Percentiles rank a stretch among this genome's conserved stretches.
These are phyloP conservation scores for Ophiothrix spiculata DNA, from an alignment of 35 echinoderm and acorn worm species.

Conservation along the genomic window DNA sequence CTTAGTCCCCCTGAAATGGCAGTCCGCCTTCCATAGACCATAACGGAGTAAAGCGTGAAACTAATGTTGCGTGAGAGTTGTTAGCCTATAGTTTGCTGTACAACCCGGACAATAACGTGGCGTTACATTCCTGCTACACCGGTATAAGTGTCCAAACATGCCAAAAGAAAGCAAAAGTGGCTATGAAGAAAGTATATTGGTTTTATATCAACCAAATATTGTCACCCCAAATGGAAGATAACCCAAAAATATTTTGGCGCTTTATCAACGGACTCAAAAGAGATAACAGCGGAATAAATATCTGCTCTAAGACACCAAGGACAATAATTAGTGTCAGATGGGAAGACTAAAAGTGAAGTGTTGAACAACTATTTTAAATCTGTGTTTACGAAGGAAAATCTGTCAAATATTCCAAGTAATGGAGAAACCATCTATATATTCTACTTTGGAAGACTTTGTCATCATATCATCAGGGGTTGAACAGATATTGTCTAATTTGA, in stretches of 20 bases:
- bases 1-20: too few relatives aligned
- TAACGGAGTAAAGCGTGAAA: too few relatives aligned
- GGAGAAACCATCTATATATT: neutral
- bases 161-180: constrained; percentile 12
- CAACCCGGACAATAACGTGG: too few relatives aligned
- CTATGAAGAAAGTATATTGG: constrained; percentile 11
- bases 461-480: constrained; percentile 24
- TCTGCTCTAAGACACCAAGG: neutral
- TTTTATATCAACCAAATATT: constrained; percentile 22
- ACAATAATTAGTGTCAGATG: constrained; percentile 21
- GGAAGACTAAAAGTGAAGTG: constrained; percentile 24
- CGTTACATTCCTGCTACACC: too few relatives aligned
- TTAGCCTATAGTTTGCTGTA: too few relatives aligned
- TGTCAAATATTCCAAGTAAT: neutral
- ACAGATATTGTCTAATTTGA: neutral
- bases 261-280: neutral
- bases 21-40: too few relatives aligned
- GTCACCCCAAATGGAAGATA: constrained; percentile 23
- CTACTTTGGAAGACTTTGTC: neutral
- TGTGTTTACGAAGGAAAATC: constrained; percentile 37
- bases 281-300: constrained; percentile 5
- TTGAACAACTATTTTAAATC: constrained; percentile 34
- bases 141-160: too few relatives aligned
- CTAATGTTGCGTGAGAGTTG: too few relatives aligned
- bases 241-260: constrained; percentile 8